Base-by-base conservation (phyloP, 2,797 vertebrate species). In the Sebastolobus alascanus region DNA sequence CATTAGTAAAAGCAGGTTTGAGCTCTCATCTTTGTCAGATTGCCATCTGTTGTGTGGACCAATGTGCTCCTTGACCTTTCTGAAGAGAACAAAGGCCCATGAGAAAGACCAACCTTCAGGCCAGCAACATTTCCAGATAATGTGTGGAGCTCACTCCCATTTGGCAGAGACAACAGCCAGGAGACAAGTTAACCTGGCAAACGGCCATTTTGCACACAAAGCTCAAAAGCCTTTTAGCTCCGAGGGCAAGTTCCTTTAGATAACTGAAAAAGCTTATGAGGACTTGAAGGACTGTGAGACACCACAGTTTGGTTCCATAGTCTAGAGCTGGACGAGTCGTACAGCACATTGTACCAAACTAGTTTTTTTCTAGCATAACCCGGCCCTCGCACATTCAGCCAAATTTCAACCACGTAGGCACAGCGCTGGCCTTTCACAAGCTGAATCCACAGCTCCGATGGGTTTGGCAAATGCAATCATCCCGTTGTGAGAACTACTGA, bases 171-270 rank as follows among this genome's bases (percentile, higher is more conserved):
- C 79, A 60, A 84, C 74, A 87, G 76, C 85, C 77, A 79, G 81
- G 77, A 75, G 64, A 90, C 80, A 40, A 65, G 77, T 58, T 59
- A 61, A 83, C 40, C 46, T 86, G 87, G 79, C 87, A 78, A 73
- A n/a, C 1, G 2, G 70, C 46, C 82, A 85, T 80, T 77, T 61
- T 59, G 56, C 35, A 29, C 68, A 70, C 52, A 73, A 68, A 77
- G 70, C 69, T 73, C 61, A 83, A 72, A 79, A 37, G 29, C 65
- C 25, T 59, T 74, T 73, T 29, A 64, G 70, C 72, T 31, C 18
- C 40, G 43, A 73, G 55, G 66, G 58, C 25, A 43, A 55, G 66
- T 72, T 46, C 33, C 12, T 2, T 5, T 38, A 75, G 61, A 43
- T 31, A 63, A 79, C 52, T 37, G 56, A 77, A 73, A 67, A 61